phyloP scores from a whole-genome alignment of 2,797 vertebrate genomes.

The Neoniphon sammara region DNA sequence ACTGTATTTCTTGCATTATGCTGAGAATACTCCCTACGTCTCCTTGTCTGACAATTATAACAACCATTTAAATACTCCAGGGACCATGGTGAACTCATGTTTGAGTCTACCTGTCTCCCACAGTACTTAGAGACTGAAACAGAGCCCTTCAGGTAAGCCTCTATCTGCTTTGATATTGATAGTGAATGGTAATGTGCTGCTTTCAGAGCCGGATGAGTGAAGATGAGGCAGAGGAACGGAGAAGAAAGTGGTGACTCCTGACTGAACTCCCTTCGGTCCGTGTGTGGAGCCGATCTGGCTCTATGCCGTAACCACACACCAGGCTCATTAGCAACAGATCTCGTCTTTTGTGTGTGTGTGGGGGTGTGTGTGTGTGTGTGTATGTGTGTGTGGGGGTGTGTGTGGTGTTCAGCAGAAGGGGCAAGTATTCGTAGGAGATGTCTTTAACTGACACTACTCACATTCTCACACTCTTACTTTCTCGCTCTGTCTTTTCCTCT shows the following conservation, averaged over 20 bases:
- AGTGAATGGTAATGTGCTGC: conserved; percentile 55
- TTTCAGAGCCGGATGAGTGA: conserved; percentile 41
- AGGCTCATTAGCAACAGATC: conserved; percentile 77
- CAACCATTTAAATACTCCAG: conserved; percentile 55
- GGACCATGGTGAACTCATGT: conserved; percentile 51
- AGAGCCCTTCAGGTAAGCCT: conserved; percentile 67
- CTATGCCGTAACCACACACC: conserved; percentile 71
- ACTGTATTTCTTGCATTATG: conserved; percentile 26
- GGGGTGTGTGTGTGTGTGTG: conserved; percentile 32
- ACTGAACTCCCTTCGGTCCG: conserved; percentile 78
- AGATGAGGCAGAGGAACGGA: conserved; percentile 58
- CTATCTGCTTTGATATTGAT: conserved; percentile 70
- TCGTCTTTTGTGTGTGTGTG: conserved; percentile 17
- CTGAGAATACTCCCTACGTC: conserved; percentile 34
- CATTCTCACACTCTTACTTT: conserved; percentile 49
- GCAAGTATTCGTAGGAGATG: conserved; percentile 39
- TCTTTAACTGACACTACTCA: conserved; percentile 46
- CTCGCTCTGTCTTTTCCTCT: conserved; percentile 53
- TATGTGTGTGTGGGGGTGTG: conserved; percentile 39
- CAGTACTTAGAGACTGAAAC: conserved; percentile 59
- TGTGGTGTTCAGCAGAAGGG: conserved; percentile 43
- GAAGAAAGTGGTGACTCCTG: conserved; percentile 75
- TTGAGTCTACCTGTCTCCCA: conserved; percentile 60
- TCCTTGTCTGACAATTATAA: conserved; percentile 57
- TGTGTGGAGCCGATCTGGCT: conserved; percentile 69